Evolutionary conservation across 2,797 vertebrate genomes (phyloP).

Genomic region (Cynodonichthys magdalenae): DNA sequence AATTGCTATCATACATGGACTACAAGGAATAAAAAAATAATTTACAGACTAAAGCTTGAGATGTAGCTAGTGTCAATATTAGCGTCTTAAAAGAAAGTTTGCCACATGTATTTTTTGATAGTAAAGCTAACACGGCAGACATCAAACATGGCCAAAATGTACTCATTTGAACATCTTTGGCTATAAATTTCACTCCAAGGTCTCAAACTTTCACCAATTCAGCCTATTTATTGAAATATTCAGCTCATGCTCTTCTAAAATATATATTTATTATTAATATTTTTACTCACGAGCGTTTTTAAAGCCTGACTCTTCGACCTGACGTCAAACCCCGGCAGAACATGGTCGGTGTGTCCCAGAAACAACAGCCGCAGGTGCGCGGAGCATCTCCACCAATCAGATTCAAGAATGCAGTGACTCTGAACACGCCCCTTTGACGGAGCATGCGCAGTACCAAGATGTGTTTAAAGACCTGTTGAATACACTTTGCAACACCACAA

Average conservation of each 20-base stretch:
- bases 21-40: no score
- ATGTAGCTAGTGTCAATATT: background rate
- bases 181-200: background rate
- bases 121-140: background rate
- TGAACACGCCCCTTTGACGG: slow-evolving; percentile 31
- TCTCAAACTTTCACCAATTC: no score
- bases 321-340: slow-evolving; percentile 26
- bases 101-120: background rate
- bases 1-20: no score
- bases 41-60: no score
- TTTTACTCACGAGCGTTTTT: slow-evolving; percentile 43
- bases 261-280: no score
- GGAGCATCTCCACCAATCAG: slow-evolving; percentile 50
- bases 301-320: background rate
- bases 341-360: background rate
- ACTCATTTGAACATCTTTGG: no score
- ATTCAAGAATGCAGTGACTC: slow-evolving; percentile 1
- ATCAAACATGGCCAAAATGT: no score
- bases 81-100: background rate
- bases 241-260: no score
- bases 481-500: no score
- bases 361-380: slow-evolving; percentile 43
- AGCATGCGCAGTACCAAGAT: background rate
- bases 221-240: no score
- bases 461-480: background rate